These are phyloP conservation scores for Ammodytes dubius DNA, from an alignment of 2,113 vertebrate genomes.

Conservation along the genomic window DNA sequence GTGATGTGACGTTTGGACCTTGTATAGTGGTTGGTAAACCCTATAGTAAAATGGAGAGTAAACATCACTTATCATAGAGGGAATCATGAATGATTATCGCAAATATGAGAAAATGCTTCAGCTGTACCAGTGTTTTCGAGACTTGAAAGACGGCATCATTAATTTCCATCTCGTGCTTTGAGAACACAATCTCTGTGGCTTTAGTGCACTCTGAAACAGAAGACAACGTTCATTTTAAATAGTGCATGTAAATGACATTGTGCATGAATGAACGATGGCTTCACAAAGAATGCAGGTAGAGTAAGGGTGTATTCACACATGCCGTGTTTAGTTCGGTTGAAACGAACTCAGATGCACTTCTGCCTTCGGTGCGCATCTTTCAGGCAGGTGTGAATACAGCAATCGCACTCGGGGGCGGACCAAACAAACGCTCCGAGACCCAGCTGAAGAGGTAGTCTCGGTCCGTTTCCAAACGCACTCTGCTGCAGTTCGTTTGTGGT, in stretches of 20 bases:
- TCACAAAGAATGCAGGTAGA: not conserved
- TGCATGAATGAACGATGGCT: accelerated
- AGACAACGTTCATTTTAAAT: not conserved
- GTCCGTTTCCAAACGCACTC: no score
- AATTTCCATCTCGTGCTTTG: slow-evolving; percentile 21
- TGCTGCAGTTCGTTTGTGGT: no score
- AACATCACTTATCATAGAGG: not conserved
- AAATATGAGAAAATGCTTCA: not conserved
- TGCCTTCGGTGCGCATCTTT: no score
- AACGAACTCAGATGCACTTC: no score
- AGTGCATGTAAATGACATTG: not conserved
- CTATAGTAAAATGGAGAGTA: slow-evolving; percentile 13
- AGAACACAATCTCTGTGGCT: slow-evolving; percentile 29
- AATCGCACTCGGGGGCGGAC: no score
- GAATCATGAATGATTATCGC: no score
- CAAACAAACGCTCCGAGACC: no score
- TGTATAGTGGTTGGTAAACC: not conserved
- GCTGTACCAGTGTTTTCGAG: slow-evolving; percentile 33
- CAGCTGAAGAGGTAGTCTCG: no score
- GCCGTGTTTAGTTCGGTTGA: no score
- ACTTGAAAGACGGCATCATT: slow-evolving; percentile 1
- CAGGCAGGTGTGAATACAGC: no score
- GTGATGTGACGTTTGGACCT: not conserved
- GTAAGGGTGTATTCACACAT: no score
- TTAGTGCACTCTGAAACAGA: slow-evolving; percentile 48